Conservation (phyloP, 2,797 vertebrate species). For the Siniperca scherzeri region DNA sequence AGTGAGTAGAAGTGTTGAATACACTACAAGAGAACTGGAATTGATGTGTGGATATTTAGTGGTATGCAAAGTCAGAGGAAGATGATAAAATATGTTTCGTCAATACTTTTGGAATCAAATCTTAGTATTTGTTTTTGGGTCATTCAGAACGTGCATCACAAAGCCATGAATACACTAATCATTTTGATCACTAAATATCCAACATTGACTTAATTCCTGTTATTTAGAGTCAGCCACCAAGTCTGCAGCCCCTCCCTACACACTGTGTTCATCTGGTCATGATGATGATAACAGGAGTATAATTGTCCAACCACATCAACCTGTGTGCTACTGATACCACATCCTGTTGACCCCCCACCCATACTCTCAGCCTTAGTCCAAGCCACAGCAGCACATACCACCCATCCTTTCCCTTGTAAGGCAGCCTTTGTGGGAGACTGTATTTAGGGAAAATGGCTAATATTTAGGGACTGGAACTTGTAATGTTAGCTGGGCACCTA, state of each 20-base stretch:
- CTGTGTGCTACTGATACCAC: slow-evolving; percentile 59
- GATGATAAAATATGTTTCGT: not conserved
- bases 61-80: not conserved
- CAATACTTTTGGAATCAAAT: not conserved
- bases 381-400: slow-evolving; percentile 77
- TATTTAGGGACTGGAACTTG: slow-evolving; percentile 90
- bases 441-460: slow-evolving; percentile 91
- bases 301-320: slow-evolving; percentile 65
- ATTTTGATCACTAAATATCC: not conserved
- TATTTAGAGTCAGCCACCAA: not conserved
- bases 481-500: slow-evolving; percentile 89
- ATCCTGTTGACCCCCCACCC: slow-evolving; percentile 51
- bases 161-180: not conserved
- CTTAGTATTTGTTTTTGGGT: not conserved
- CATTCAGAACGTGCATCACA: not conserved
- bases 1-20: not conserved
- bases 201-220: not conserved
- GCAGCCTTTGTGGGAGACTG: slow-evolving; percentile 87
- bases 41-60: not conserved
- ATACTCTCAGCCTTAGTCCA: slow-evolving; percentile 44
- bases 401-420: slow-evolving; percentile 86
- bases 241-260: not conserved
- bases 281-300: slow-evolving; percentile 47
- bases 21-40: not conserved
- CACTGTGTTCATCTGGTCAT: slow-evolving; percentile 13